Evolutionary conservation across 2,888 invertebrate genomes (phyloP), one percentile per base, ranked within the genome.

Genomic region (Diachrysia chrysitis): DNA sequence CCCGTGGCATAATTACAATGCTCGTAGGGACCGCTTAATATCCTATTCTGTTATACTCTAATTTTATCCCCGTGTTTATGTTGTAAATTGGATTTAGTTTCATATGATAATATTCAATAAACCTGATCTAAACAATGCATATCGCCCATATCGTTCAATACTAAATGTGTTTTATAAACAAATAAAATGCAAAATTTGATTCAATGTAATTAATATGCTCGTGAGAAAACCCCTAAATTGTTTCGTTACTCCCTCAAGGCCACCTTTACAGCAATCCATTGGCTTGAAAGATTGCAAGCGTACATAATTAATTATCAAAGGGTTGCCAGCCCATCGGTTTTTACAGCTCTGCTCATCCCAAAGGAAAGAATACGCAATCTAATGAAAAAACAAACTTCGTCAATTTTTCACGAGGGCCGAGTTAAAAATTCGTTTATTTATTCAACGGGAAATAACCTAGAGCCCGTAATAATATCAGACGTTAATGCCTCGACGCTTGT

Each of bases 351-450:
- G 64, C 68, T 76, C 67, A 76, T 82, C 82, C 82, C 82, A 65
- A 67, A 67, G 80, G 79, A 58, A 80, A 63, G 76, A 76, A 70
- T 68, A 73, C 80, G 67, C 73, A 74, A 66, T 65, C 76, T 73
- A 72, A 78, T 81, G 76, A 81, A 76, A 74, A 76, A 83, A 73
- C 76, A 78, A 78, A 71, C 83, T 71, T 69, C 69, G 76, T 81
- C 66, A 83, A 81, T 78, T 72, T 81, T 81, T 78, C 82, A 78
- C 69, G 63, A 64, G 70, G 57, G 63, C 64, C 32, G 65, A 73
- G 72, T 79, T 82, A 76, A 83, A 82, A 81, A 82, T 81, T 79
- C 79, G 71, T 73, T 81, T 82, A 82, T 82, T 81, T 82, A 83
- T 82, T 81, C 74, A 79, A 82, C 71, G 60, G 64, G 75, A 78